Evolutionary conservation across 2,797 vertebrate species (phyloP).

Genomic region (Amphiprion clarkii): DNA sequence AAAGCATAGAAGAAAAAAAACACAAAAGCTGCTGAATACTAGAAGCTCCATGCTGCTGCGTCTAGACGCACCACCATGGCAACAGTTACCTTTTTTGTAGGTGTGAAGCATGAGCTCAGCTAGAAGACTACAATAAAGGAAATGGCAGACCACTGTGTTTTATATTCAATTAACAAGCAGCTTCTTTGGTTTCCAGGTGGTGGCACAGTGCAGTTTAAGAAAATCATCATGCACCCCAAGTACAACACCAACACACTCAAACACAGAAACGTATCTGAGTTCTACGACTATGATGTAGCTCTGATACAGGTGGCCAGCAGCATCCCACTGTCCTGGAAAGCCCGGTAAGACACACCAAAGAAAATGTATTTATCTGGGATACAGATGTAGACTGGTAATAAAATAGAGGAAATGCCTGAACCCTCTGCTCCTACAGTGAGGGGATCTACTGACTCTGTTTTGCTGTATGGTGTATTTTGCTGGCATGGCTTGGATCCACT

Average conservation of each 20-base stretch:
- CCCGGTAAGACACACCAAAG: slow-evolving; percentile 77
- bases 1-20: too few relatives aligned
- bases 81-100: too few relatives aligned
- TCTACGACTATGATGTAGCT: slow-evolving; percentile 91
- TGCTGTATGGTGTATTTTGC: too few relatives aligned
- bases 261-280: slow-evolving; percentile 82
- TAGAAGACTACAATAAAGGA: not conserved
- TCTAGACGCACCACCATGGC: too few relatives aligned
- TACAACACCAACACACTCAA: slow-evolving; percentile 74
- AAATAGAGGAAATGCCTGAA: too few relatives aligned
- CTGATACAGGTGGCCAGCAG: slow-evolving; percentile 74
- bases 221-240: slow-evolving; percentile 77
- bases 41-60: too few relatives aligned
- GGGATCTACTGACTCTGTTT: too few relatives aligned
- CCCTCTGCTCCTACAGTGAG: too few relatives aligned
- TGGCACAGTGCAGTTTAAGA: not conserved
- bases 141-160: not conserved
- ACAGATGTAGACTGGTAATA: not conserved
- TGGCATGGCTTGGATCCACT: too few relatives aligned
- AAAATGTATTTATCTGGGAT: not conserved
- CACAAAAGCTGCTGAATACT: too few relatives aligned
- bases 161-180: not conserved
- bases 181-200: slow-evolving; percentile 49
- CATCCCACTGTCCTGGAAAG: slow-evolving; percentile 65
- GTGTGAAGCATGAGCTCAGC: not conserved